Evolutionary conservation across 2,797 vertebrate genomes (phyloP).

Genomic region (Oreochromis mossambicus): DNA sequence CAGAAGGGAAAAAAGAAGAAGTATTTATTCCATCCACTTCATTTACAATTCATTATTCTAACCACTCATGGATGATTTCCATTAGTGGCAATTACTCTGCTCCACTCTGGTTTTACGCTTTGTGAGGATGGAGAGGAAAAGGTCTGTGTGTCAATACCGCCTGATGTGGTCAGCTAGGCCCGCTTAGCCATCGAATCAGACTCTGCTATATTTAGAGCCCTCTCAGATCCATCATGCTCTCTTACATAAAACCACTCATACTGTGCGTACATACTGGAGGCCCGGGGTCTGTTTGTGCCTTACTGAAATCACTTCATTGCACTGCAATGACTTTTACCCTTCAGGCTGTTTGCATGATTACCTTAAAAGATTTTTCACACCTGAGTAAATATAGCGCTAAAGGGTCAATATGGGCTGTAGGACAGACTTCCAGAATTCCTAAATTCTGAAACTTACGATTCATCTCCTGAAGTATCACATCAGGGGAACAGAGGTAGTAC

Average conservation of each 20-base stretch:
- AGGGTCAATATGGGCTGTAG: not conserved
- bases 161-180: constrained; percentile 7
- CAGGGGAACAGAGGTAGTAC: constrained; percentile 89
- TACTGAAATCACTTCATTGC: not conserved
- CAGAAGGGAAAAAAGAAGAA: not conserved
- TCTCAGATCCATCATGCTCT: constrained; percentile 22
- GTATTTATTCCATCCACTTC: not conserved
- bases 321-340: not conserved
- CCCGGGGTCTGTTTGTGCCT: not conserved
- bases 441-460: constrained; percentile 76
- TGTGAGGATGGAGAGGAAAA: constrained; percentile 2
- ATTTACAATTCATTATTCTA: constrained; percentile 20
- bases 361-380: not conserved
- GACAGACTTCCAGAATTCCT: not conserved
- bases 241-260: not conserved
- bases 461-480: constrained; percentile 82
- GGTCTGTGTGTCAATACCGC: constrained; percentile 49
- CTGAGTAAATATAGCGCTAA: not conserved
- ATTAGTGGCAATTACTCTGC: not conserved
- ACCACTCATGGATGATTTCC: not conserved
- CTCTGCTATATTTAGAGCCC: constrained; percentile 40
- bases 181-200: constrained; percentile 23
- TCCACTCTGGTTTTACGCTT: not conserved
- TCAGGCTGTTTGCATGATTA: not conserved
- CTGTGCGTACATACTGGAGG: not conserved